Base-by-base conservation (phyloP, 2,888 invertebrate species). In the Tenthredo livida region DNA sequence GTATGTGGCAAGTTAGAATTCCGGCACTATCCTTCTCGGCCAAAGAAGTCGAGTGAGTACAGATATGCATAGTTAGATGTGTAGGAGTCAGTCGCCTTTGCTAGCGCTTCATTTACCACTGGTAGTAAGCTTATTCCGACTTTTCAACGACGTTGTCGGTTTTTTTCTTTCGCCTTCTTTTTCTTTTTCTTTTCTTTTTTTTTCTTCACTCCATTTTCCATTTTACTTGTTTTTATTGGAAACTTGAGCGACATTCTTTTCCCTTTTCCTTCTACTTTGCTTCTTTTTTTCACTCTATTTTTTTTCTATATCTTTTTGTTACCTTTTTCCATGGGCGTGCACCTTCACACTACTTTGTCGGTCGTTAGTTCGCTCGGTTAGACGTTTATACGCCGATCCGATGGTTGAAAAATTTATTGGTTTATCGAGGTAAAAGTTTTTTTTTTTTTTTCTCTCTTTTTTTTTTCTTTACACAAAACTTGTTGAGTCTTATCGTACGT, bases 401-500 rank as follows among this genome's bases (percentile, higher is more conserved):
- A 61, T 61, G 61, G 70, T 12, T 72, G 17, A 37, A 33, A 72
- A 75, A 75, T 75, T 75, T 75, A 75, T 75, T 50, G 75, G 75
- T 29, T 75, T 75, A 75, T 75, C 75, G 75, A 29, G 47, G n/a
- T 37, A 7, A 72, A 72, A 72, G 33, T 15, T 37, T 40, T 25
- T 25, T 1, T 50, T 61, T 3, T 33, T 33, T 33, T 33, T 33
- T 33, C 2, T 2, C 29, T n/a, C n/a, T n/a, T 15, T 33, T 72
- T 61, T 25, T 1, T 50, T 61, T 3, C 4, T 33, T 33, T 0
- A 2, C 21, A 21, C 10, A 25, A 61, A 25, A 61, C 61, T 61
- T 61, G 61, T 61, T 61, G 61, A 61, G 61, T 61, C 25, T 54
- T 54, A 54, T 61, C 21, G 21, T 61, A 61, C 61, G 25, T 61